Base-by-base conservation (phyloP, 2,113 vertebrate species). In the Colaptes auratus region DNA sequence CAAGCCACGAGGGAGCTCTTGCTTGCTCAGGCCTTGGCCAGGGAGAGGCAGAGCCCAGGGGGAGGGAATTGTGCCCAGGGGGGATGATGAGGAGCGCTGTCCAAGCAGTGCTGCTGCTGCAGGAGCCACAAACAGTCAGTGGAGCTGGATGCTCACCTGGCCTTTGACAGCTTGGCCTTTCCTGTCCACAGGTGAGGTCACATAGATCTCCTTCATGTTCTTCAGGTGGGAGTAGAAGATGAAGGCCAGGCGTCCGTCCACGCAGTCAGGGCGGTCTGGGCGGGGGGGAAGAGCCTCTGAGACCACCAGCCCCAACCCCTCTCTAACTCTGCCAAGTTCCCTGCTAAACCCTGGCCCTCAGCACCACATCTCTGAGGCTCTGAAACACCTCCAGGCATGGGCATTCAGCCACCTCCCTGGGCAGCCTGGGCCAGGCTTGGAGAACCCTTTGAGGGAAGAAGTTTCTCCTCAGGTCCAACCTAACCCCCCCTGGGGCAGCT, bases 201-300 rank as follows among this genome's bases (percentile, higher is more conserved):
- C 97, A 19, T 98, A 99, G 6, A 99, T 98, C 96, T 99, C 99
- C 97, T 99, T 99, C 90, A 98, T 92, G 80, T 99, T 99, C 97
- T 99, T 99, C 94, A 99, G 91, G 83, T 98, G 98, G 7, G 99
- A 99, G 91, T 99, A 99, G 97, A 99, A 99, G 66, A 98, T 98
- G 67, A 99, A 99, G 1, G 97, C 98, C 24, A 99, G 97, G 30
- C 98, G 97, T 75, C 99, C 99, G 4, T 96, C 98, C 59, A 98
- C 97, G 2, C 99, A 99, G 95, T 99, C 99, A 0, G 99, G 99
- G 11, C 99, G 98, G 56, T 99, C 99, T 99, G 96, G 50, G 82
- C 23, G n/a, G 18, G 23, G 21, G 50, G 12, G 11, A 52, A 52
- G 42, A 52, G 50, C 23, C 50, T 52, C 50, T 52, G 23, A 52